These are phyloP conservation scores for Oncorhynchus gorbuscha DNA, from an alignment of 2,113 vertebrate genomes.

Conservation along the genomic window DNA sequence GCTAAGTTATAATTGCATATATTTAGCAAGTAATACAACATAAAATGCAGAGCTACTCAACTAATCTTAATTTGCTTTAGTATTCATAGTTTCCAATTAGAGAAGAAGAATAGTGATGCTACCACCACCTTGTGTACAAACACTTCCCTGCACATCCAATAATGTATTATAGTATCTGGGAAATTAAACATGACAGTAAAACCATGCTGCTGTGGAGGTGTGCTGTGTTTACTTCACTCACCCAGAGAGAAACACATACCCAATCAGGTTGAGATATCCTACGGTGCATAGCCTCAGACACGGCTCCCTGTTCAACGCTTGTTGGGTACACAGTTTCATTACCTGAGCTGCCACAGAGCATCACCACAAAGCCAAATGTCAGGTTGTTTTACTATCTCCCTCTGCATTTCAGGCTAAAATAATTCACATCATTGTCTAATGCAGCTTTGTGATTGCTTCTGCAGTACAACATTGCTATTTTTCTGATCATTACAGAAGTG, in stretches of 20 bases:
- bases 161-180: conserved; percentile 52
- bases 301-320: conserved; percentile 5
- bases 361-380: conserved; percentile 50
- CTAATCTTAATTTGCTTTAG: no score
- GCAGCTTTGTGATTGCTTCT: conserved; percentile 35
- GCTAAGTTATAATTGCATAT: no score
- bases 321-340: conserved; percentile 67
- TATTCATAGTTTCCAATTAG: no score
- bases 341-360: conserved; percentile 59
- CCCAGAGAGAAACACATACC: conserved; percentile 13
- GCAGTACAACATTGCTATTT: conserved; percentile 1
- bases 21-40: no score
- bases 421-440: conserved; percentile 53
- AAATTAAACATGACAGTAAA: conserved; percentile 70
- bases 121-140: conserved; percentile 1
- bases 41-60: no score
- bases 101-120: not conserved
- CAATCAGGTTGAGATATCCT: conserved; percentile 4
- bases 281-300: conserved; percentile 1
- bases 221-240: conserved; percentile 45
- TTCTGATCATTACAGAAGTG: conserved; percentile 21
- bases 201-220: conserved; percentile 28
- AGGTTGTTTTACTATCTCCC: conserved; percentile 35
- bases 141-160: not conserved
- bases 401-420: conserved; percentile 40